Evolutionary conservation across 2,113 vertebrate genomes (phyloP).

Genomic region (Thermophis baileyi): DNA sequence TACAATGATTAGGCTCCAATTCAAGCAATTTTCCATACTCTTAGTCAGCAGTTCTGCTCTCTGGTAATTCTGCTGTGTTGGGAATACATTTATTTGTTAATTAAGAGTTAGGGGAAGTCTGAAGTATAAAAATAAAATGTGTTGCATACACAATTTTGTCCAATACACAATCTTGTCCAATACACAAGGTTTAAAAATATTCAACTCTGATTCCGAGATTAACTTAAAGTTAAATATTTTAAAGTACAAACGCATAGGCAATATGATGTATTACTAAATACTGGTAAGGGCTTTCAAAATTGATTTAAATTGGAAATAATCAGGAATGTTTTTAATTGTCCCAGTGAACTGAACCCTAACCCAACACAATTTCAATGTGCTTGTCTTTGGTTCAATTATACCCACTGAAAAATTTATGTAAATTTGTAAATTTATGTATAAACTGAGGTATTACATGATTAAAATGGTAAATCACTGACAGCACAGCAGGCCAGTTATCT

Average conservation of each 20-base stretch:
- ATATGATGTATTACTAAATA: background rate
- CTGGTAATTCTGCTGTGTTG: background rate
- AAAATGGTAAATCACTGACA: background rate
- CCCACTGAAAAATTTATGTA: background rate
- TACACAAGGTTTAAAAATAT: background rate
- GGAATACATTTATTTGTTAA: background rate
- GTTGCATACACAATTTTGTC: background rate
- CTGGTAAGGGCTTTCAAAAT: background rate
- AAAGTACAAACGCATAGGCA: background rate
- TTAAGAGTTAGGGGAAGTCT: background rate
- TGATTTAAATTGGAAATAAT: background rate
- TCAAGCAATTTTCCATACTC: constrained; percentile 15
- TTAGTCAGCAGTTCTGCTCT: background rate
- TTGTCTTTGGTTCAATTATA: background rate
- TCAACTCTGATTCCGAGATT: background rate
- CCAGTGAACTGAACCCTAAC: background rate
- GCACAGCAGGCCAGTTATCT: background rate
- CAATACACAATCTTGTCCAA: background rate
- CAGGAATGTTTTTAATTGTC: background rate
- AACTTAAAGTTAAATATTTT: background rate
- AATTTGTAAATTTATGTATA: background rate
- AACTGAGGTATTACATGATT: background rate
- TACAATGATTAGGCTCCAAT: constrained; percentile 13
- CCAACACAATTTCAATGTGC: background rate
- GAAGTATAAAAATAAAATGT: background rate